Conservation (phyloP, 1,140 invertebrate species). For the Adelges cooleyi region DNA sequence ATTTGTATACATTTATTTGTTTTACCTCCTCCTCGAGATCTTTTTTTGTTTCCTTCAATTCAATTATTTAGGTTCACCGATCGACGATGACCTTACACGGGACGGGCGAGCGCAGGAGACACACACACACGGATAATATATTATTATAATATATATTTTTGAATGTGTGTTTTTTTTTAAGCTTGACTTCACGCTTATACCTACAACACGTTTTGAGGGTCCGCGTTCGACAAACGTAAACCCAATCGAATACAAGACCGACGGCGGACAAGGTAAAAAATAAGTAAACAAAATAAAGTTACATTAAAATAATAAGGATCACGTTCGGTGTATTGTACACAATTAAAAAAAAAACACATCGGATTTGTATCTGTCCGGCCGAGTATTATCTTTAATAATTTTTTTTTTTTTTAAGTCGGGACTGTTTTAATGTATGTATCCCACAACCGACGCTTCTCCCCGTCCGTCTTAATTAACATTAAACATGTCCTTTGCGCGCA, state of each 20-base stretch:
- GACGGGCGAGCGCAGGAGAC: too few relatives aligned
- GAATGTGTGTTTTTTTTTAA: conserved; percentile 23
- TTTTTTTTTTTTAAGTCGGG: too few relatives aligned
- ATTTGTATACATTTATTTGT: not conserved
- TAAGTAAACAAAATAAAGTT: not conserved
- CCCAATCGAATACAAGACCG: conserved; percentile 11
- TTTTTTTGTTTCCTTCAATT: not conserved
- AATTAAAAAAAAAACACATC: not conserved
- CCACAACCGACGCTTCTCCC: not conserved
- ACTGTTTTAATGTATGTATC: not conserved
- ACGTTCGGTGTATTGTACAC: too few relatives aligned
- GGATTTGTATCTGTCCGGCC: not conserved
- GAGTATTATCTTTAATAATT: too few relatives aligned
- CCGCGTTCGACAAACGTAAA: conserved; percentile 14
- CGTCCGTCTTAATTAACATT: conserved; percentile 8
- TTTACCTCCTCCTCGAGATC: not conserved
- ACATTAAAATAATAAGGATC: conserved; percentile 15
- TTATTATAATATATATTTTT: conserved; percentile 14
- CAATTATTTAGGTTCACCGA: conserved; percentile 25
- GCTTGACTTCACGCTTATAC: not conserved
- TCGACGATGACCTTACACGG: conserved; percentile 12
- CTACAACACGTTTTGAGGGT: not conserved
- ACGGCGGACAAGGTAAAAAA: not conserved
- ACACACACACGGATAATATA: not conserved
- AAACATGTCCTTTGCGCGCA: not conserved